Conservation (phyloP, 2,113 vertebrate genomes). For the Vulpes vulpes region DNA sequence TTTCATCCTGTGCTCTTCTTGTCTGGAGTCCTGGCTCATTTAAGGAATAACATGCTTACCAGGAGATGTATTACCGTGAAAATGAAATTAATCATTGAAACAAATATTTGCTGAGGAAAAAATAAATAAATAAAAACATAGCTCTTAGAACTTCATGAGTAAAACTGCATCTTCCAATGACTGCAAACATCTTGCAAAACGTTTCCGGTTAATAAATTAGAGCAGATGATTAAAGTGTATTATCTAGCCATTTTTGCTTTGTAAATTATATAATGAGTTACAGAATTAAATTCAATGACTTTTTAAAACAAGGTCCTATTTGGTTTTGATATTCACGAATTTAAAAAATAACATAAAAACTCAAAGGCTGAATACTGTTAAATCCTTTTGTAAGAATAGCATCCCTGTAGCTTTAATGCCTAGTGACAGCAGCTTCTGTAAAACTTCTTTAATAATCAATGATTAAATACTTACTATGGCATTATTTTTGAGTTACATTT, state of each 20-base stretch:
- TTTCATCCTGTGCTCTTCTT: neutral
- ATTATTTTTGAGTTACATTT: slow-evolving; percentile 7
- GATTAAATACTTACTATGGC: neutral
- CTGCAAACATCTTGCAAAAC: slow-evolving; percentile 45
- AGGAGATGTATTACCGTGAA: slow-evolving; percentile 45
- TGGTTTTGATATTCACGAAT: neutral
- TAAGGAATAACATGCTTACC: slow-evolving; percentile 46
- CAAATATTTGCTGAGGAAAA: slow-evolving; percentile 56
- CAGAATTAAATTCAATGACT: slow-evolving; percentile 30
- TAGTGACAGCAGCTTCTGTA: neutral
- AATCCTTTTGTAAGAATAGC: neutral
- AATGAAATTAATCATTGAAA: slow-evolving; percentile 68
- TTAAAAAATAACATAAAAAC: neutral
- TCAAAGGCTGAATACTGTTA: neutral
- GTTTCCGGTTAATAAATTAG: slow-evolving; percentile 51
- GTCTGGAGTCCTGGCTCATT: slow-evolving; percentile 17
- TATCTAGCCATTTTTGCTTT: slow-evolving; percentile 54
- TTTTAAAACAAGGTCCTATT: neutral
- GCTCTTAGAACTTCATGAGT: neutral
- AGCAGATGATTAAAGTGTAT: slow-evolving; percentile 23
- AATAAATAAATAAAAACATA: neutral
- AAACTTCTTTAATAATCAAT: slow-evolving; percentile 40
- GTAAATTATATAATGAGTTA: slow-evolving; percentile 72
- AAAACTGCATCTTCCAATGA: slow-evolving; percentile 64
- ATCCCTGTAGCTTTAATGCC: neutral